phyloP scores from a whole-genome alignment of 1,140 invertebrate species.

The Drosophila tristis region DNA sequence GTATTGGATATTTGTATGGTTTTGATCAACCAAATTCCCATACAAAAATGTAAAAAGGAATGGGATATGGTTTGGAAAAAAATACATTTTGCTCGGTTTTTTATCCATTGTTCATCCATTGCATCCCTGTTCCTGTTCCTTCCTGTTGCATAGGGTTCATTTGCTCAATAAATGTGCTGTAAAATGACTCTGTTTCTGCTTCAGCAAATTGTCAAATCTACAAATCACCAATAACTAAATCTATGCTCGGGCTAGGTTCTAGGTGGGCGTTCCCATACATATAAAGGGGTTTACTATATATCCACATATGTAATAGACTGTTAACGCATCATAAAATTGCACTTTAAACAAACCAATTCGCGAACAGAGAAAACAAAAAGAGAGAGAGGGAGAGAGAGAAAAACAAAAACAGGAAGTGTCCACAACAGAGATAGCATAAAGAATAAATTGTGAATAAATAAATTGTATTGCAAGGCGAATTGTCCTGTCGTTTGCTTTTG shows the following conservation, averaged over 20 bases:
- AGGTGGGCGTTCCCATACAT: conserved; percentile 2
- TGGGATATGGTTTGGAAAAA: too few relatives aligned
- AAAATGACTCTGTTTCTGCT: conserved; percentile 65
- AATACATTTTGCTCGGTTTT: too few relatives aligned
- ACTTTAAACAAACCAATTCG: conserved; percentile 65
- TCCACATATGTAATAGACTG: conserved; percentile 59
- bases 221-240: conserved; percentile 67
- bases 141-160: neutral
- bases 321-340: conserved; percentile 75
- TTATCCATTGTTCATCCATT: too few relatives aligned
- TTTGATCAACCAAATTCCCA: neutral
- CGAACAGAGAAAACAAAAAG: conserved; percentile 40
- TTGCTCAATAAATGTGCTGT: conserved; percentile 62
- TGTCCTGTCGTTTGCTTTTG: conserved; percentile 3
- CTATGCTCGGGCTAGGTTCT: conserved; percentile 14
- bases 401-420: conserved; percentile 63
- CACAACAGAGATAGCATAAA: conserved; percentile 37
- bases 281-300: neutral
- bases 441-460: conserved; percentile 47
- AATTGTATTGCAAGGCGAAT: conserved; percentile 31
- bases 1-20: conserved; percentile 29
- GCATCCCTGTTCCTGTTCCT: too few relatives aligned
- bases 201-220: conserved; percentile 71
- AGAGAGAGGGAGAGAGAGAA: conserved; percentile 28
- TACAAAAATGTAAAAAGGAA: too few relatives aligned